These are phyloP conservation scores for Erpobdella octoculata DNA, from an alignment of 2,888 invertebrate species.

Conservation along the genomic window DNA sequence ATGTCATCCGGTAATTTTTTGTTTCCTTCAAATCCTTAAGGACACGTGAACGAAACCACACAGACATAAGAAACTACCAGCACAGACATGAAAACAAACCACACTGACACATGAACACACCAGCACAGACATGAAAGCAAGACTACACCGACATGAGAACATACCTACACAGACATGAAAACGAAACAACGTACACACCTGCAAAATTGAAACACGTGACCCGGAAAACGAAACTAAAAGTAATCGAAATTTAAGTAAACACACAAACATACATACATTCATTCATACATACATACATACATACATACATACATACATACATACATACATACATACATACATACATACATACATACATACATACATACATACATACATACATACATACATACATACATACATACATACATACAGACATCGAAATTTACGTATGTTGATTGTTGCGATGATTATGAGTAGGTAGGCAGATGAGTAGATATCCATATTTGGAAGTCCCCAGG, in stretches of 20 bases:
- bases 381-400: background rate
- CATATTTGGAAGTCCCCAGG: background rate
- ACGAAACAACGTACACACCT: background rate
- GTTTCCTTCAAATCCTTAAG: too few relatives aligned
- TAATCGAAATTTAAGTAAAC: background rate
- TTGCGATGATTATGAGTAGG: too few relatives aligned
- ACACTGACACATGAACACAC: background rate
- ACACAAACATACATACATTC: background rate
- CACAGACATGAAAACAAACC: background rate
- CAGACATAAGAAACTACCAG: background rate
- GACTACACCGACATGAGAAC: background rate
- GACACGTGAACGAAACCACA: background rate
- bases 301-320: constrained; percentile 1
- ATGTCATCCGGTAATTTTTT: too few relatives aligned
- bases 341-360: too few relatives aligned
- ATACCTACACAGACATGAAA: background rate
- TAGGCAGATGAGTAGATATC: background rate
- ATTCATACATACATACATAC: background rate
- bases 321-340: too few relatives aligned
- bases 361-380: background rate
- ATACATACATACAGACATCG: too few relatives aligned
- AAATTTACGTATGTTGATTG: too few relatives aligned
- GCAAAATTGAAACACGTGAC: too few relatives aligned
- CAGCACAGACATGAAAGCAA: background rate
- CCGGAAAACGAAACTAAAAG: background rate